Evolutionary conservation across 2,113 vertebrate species (phyloP).

Genomic region (Trinectes maculatus): DNA sequence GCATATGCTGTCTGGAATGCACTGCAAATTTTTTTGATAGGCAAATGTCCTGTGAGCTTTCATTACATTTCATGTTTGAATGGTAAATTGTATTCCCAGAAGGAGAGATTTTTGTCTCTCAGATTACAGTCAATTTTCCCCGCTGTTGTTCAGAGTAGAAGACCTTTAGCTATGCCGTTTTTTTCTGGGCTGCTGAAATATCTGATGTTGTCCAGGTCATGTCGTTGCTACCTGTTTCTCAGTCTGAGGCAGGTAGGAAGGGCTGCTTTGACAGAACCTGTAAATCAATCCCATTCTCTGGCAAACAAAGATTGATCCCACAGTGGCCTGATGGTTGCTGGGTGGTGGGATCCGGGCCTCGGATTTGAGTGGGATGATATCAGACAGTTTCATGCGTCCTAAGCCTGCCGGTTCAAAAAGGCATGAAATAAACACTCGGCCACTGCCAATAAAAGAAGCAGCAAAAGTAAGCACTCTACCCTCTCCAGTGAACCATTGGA

Average conservation of each 20-base stretch:
- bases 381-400: slow-evolving; percentile 75
- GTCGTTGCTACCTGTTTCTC: slow-evolving; percentile 72
- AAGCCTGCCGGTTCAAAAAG: slow-evolving; percentile 78
- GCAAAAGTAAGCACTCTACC: slow-evolving; percentile 48
- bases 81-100: slow-evolving; percentile 42
- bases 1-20: slow-evolving; percentile 72
- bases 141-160: slow-evolving; percentile 29
- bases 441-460: slow-evolving; percentile 68
- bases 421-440: slow-evolving; percentile 81
- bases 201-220: slow-evolving; percentile 70
- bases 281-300: slow-evolving; percentile 82
- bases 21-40: slow-evolving; percentile 68
- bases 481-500: slow-evolving; percentile 52
- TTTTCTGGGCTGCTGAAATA: slow-evolving; percentile 36
- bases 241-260: slow-evolving; percentile 73
- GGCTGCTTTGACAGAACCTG: slow-evolving; percentile 81
- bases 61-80: slow-evolving; percentile 58
- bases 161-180: slow-evolving; percentile 41
- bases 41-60: slow-evolving; percentile 63
- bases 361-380: slow-evolving; percentile 82
- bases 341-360: slow-evolving; percentile 70
- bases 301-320: slow-evolving; percentile 83
- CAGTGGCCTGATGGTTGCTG: slow-evolving; percentile 70
- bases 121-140: slow-evolving; percentile 38
- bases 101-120: slow-evolving; percentile 36